Conservation (phyloP, 2,797 vertebrate species). For the Florisuga fusca region DNA sequence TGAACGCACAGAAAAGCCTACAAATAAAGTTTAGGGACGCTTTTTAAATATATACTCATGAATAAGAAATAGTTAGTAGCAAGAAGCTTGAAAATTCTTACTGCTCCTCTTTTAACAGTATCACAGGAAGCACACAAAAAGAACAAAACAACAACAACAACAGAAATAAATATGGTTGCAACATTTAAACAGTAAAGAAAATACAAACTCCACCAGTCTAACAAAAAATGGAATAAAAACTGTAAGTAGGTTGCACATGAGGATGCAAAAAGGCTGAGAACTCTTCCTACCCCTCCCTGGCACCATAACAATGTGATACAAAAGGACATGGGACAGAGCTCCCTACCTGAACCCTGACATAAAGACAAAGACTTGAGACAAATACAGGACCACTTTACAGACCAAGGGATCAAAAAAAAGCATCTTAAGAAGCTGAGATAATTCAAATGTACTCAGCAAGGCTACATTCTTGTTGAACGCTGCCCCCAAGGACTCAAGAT, state of each 20-base stretch:
- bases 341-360: not conserved
- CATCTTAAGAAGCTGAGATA: not conserved
- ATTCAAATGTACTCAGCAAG: not conserved
- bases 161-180: rapidly evolving
- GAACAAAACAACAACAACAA: not conserved
- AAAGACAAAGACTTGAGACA: not conserved
- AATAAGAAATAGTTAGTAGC: not conserved
- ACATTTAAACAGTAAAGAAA: not conserved
- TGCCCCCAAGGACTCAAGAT: not conserved
- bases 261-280: not conserved
- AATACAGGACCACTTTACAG: not conserved
- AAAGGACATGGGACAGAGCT: not conserved
- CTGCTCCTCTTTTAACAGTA: not conserved
- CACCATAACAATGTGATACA: not conserved
- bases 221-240: not conserved
- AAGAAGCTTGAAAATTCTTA: not conserved
- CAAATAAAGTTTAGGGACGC: not conserved
- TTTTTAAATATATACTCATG: not conserved
- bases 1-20: not conserved
- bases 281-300: not conserved
- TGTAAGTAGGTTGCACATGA: not conserved
- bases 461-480: not conserved
- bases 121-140: not conserved
- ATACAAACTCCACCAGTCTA: not conserved
- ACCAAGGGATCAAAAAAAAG: not conserved